Percentiles rank a stretch among this genome's conserved stretches.
These are phyloP conservation scores for Abscondita cerata DNA, from an alignment of 2,888 invertebrate genomes.

Conservation along the genomic window DNA sequence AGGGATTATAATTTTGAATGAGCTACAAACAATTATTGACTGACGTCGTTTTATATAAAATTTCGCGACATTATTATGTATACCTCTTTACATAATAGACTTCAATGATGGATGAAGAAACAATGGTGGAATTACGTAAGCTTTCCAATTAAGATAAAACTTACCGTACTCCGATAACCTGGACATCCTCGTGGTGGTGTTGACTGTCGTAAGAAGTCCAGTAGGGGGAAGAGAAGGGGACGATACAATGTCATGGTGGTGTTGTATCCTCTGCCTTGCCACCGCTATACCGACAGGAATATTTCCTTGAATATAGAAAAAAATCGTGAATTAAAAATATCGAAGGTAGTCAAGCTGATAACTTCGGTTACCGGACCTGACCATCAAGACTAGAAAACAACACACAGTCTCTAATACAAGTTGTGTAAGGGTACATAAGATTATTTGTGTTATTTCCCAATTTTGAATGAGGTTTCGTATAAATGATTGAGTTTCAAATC, in stretches of 20 bases:
- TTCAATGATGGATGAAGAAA: constrained; percentile 11
- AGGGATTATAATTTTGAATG: background rate
- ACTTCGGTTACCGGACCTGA: no score
- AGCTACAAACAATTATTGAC: no score
- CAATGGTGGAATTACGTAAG: background rate
- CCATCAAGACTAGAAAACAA: no score
- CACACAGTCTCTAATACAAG: no score
- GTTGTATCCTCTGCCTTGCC: constrained; percentile 78
- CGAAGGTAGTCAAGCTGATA: no score
- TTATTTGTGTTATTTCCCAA: no score
- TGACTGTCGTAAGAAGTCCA: constrained; percentile 57
- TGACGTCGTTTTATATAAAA: no score
- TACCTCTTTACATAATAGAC: constrained; percentile 2
- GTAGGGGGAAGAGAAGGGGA: constrained; percentile 53
- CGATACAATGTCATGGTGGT: constrained; percentile 58
- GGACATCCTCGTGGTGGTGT: constrained; percentile 59
- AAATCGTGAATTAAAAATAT: no score
- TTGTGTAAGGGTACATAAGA: no score
- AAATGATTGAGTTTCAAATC: no score
- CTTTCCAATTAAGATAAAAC: constrained; percentile 34
- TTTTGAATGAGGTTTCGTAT: no score
- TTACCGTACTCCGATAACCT: constrained; percentile 65
- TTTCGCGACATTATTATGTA: no score
- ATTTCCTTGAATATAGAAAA: constrained; percentile 44
- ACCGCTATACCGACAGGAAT: constrained; percentile 88